Evolutionary conservation across 2,888 invertebrate species (phyloP).

Genomic region (Notocelia uddmanniana): DNA sequence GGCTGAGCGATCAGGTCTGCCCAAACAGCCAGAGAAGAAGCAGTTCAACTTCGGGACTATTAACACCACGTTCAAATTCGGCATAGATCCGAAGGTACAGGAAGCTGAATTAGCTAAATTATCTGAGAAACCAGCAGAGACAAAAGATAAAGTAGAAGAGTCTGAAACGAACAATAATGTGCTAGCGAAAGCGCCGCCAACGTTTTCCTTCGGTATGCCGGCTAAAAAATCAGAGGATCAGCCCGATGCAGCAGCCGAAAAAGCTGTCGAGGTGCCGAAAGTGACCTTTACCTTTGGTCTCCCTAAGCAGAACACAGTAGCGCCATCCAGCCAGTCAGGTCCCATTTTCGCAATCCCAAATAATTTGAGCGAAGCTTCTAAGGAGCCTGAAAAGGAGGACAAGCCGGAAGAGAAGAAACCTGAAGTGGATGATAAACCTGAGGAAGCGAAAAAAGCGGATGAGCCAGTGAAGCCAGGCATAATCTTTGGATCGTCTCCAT

Average conservation of each 20-base stretch:
- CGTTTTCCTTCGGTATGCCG: slow-evolving; percentile 61
- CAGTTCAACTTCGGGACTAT: slow-evolving; percentile 66
- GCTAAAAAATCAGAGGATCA: slow-evolving; percentile 55
- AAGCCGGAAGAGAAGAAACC: slow-evolving; percentile 62
- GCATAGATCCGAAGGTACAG: slow-evolving; percentile 65
- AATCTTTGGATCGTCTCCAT: slow-evolving; percentile 27
- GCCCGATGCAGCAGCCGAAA: slow-evolving; percentile 49
- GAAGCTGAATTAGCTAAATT: slow-evolving; percentile 54
- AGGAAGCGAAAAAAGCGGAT: slow-evolving; percentile 17
- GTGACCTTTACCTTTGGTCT: slow-evolving; percentile 67
- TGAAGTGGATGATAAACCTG: slow-evolving; percentile 3
- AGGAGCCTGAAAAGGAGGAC: slow-evolving; percentile 54
- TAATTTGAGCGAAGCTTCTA: slow-evolving; percentile 48
- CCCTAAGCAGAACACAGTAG: slow-evolving; percentile 54
- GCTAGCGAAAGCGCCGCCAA: slow-evolving; percentile 62
- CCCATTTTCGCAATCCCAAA: slow-evolving; percentile 47
- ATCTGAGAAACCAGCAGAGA: slow-evolving; percentile 48
- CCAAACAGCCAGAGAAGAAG: slow-evolving; percentile 52
- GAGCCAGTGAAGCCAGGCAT: slow-evolving; percentile 18
- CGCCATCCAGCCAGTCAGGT: slow-evolving; percentile 35
- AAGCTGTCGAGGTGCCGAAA: slow-evolving; percentile 55
- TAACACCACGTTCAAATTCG: slow-evolving; percentile 69
- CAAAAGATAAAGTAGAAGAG: slow-evolving; percentile 54
- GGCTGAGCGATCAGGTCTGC: slow-evolving; percentile 54
- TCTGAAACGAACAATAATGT: slow-evolving; percentile 73